Evolutionary conservation across 1,140 invertebrate species (phyloP), one percentile per base, ranked within the genome.

Genomic region (Bombus vancouverensis): DNA sequence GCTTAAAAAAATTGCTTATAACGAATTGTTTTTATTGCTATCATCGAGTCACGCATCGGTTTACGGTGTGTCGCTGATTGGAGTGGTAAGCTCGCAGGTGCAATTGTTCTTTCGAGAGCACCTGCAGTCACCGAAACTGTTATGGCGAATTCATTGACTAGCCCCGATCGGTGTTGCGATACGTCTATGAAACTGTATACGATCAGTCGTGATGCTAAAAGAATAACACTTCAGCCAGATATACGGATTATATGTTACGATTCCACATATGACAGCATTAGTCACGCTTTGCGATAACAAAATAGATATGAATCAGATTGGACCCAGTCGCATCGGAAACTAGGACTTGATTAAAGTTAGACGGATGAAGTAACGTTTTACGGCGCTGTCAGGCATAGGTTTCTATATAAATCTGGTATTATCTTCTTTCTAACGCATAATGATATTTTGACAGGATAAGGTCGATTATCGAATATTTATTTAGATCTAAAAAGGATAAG

Each of bases 81-180:
- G 68, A 68, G 8, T n/a, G 59, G 15, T 59, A 53, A 39, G 39
- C 65, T 74, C 66, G 80, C 87, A 89, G 88, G 84, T 89, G 87
- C 79, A 59, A 82, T 82, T 81, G n/a, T 76, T 78, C 77, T 77
- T 70, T 74, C 78, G 89, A 34, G 72, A 85, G 88, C 90, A 92
- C 91, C 91, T 92, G 91, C 90, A 86, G 72, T 82, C 81, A 68
- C 68, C 86, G 59, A 85, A 88, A 86, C 88, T 81, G 77, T 90
- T 89, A 92, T 91, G 91, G 90, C 91, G 89, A 87, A 86, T 87
- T 82, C 86, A 82, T 87, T 86, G 79, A 79, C 80, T 71, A 59
- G 81, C 42, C 76, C 75, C 80, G 15, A 79, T 80, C 72, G 34
- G 32, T 44, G 66, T 34, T 32, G 9, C 59, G 76, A 71, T 42